phyloP scores from a whole-genome alignment of 2,888 invertebrate species.

The Melikaiella ostensackeni region DNA sequence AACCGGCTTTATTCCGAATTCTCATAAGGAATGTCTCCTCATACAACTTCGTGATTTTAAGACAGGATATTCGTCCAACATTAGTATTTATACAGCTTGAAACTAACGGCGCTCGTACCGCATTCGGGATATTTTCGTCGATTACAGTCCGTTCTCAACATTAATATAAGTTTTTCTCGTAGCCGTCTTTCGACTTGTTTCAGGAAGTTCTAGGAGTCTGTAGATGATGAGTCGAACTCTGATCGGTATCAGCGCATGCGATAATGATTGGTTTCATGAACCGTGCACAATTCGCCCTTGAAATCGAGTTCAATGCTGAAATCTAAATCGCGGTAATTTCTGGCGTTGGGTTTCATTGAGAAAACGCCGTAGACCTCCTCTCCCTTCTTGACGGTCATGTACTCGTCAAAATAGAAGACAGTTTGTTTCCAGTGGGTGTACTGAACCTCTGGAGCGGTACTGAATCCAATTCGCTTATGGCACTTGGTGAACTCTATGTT shows the following conservation, averaged over 20 bases:
- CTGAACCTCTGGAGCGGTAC: constrained; percentile 97
- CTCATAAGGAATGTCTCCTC: background rate
- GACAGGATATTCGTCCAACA: background rate
- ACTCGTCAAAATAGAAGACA: constrained; percentile 98
- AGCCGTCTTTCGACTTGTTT: constrained; percentile 4
- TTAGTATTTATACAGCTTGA: constrained; percentile 25
- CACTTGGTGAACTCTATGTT: constrained; percentile 99
- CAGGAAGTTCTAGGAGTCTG: constrained; percentile 15
- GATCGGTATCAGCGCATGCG: constrained; percentile 88
- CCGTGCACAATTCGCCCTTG: constrained; percentile 91
- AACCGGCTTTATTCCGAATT: background rate
- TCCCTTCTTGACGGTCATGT: constrained; percentile 96
- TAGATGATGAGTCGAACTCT: constrained; percentile 16
- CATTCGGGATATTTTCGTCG: constrained; percentile 32
- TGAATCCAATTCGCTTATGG: constrained; percentile 98
- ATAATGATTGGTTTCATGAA: constrained; percentile 91
- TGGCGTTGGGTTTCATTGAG: constrained; percentile 95
- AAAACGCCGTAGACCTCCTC: constrained; percentile 96
- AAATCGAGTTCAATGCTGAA: constrained; percentile 96
- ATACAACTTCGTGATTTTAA: background rate
- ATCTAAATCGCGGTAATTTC: constrained; percentile 98
- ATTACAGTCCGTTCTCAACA: constrained; percentile 34
- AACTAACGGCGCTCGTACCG: constrained; percentile 24
- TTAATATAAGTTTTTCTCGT: constrained; percentile 26
- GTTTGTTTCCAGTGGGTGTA: constrained; percentile 99